Percentiles rank a stretch among this genome's conserved stretches.
phyloP scores from a whole-genome alignment of 2,888 invertebrate species.

The Brachypterus glaber region DNA sequence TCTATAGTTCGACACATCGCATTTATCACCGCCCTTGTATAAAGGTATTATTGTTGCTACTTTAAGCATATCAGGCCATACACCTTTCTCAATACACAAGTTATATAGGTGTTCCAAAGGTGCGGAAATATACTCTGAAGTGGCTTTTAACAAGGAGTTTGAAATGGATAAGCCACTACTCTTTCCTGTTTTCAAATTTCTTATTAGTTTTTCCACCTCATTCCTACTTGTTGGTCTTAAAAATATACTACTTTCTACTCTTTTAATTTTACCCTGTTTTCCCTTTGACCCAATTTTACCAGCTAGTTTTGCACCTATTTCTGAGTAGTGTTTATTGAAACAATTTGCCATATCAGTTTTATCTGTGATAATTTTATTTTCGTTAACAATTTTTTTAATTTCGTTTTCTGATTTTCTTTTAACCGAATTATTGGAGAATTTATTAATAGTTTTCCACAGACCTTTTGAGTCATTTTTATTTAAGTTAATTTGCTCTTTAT shows the following conservation, averaged over 20 bases:
- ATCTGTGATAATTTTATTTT: conserved; percentile 1
- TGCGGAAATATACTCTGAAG: conserved; percentile 1
- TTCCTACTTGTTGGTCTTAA: conserved; percentile 3
- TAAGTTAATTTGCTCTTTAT: too few species aligned
- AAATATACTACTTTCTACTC: conserved; percentile 3
- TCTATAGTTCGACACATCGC: conserved; percentile 7
- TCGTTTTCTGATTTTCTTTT: too few species aligned
- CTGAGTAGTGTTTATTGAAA: conserved; percentile 8
- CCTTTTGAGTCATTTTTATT: too few species aligned
- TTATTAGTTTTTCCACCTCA: conserved; percentile 6
- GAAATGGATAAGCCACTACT: too few species aligned
- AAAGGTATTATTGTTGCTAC: conserved; percentile 11
- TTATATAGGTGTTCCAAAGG: conserved; percentile 9
- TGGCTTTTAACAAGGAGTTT: too few species aligned
- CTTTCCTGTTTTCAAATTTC: too few species aligned
- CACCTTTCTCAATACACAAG: conserved; percentile 5
- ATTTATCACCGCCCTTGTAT: conserved; percentile 9
- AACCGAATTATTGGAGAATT: too few species aligned
- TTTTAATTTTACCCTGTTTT: too few species aligned
- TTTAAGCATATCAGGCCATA: conserved; percentile 9
- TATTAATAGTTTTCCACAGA: too few species aligned
- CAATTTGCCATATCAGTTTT: conserved; percentile 6
- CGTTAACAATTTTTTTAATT: conserved; percentile 3
- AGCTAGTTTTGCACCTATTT: conserved; percentile 6
- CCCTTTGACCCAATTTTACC: conserved; percentile 3